phyloP scores from a whole-genome alignment of 2,888 invertebrate species.

The Doris montereyensis region DNA sequence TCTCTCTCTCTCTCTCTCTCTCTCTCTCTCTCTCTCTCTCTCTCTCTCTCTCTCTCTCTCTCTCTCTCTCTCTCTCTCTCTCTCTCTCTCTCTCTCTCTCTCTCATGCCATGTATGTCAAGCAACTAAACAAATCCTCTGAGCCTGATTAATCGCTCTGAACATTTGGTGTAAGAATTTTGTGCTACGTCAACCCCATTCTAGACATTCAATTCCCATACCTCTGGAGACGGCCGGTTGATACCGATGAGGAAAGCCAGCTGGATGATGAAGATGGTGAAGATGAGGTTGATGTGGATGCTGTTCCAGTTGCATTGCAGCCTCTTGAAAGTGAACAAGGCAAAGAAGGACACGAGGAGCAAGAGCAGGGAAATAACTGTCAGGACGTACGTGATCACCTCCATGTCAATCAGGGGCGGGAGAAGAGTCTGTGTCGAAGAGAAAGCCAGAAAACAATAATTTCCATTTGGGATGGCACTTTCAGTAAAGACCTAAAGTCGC shows the following conservation, averaged over 20 bases:
- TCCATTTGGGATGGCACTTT: background rate
- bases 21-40: no score
- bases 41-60: no score
- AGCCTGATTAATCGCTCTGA: no score
- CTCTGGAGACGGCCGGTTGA: slow-evolving; percentile 88
- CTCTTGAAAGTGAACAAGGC: slow-evolving; percentile 82
- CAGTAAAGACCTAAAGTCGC: no score
- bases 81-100: no score
- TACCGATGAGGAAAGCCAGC: slow-evolving; percentile 87
- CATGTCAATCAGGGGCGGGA: slow-evolving; percentile 50
- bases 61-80: no score
- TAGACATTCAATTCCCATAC: slow-evolving; percentile 75
- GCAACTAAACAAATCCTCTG: no score
- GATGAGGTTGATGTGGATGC: slow-evolving; percentile 94
- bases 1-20: no score
- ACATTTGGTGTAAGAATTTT: no score
- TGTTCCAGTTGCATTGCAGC: slow-evolving; percentile 83
- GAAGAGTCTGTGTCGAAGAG: slow-evolving; percentile 57
- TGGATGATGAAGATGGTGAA: slow-evolving; percentile 90
- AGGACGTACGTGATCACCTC: slow-evolving; percentile 85
- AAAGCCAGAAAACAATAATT: background rate
- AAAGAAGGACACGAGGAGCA: slow-evolving; percentile 84
- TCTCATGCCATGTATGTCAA: no score
- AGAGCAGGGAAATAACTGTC: slow-evolving; percentile 86
- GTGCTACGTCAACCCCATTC: no score